Base-by-base conservation (phyloP, 2,113 vertebrate genomes). In the Calyptommatus sinebrachiatus region DNA sequence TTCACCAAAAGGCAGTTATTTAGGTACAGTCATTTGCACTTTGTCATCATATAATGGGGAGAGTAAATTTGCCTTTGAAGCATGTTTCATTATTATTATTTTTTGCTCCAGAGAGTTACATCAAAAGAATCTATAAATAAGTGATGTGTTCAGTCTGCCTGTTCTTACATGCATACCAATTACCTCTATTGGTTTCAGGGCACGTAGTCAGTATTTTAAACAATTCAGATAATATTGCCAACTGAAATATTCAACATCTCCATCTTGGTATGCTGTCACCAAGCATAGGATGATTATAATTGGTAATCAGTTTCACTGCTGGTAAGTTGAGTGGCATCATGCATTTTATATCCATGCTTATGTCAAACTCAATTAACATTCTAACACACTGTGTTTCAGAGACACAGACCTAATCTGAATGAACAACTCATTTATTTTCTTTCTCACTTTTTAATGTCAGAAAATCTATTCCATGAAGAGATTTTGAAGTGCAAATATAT, bases 321-420 rank as follows among this genome's bases (percentile, higher is more conserved):
- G 91, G 91, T 92, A 91, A 92, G 89, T 89, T 94, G 94, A 96
- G 89, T 94, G 92, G 94, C 92, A 90, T 76, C 80, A 91, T 93
- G 94, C 92, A 94, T 94, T 95, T 95, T 92, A 91, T 92, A 95
- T 93, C 90, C 89, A 83, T 94, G 94, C 94, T 93, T 91, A 86
- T 95, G 95, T 94, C 94, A 95, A 95, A 95, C 92, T 93, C 94
- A 95, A 95, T 96, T 96, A 96, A 91, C 93, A 95, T 95, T 95
- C 94, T 91, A 92, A 86, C 88, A 89, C 87, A 88, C 92, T 85
- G 63, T 86, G 78, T 94, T 94, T 90, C 93, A 94, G 93, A 94
- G 90, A 92, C 86, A 88, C 78, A 90, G 88, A 91, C 84, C 84
- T 94, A 91, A 94, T 94, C 90, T 91, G 73, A 84, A 69, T 63